Evolutionary conservation across 2,113 vertebrate species (phyloP), one percentile per base, ranked within the genome.

Genomic region (Pogona vitticeps): DNA sequence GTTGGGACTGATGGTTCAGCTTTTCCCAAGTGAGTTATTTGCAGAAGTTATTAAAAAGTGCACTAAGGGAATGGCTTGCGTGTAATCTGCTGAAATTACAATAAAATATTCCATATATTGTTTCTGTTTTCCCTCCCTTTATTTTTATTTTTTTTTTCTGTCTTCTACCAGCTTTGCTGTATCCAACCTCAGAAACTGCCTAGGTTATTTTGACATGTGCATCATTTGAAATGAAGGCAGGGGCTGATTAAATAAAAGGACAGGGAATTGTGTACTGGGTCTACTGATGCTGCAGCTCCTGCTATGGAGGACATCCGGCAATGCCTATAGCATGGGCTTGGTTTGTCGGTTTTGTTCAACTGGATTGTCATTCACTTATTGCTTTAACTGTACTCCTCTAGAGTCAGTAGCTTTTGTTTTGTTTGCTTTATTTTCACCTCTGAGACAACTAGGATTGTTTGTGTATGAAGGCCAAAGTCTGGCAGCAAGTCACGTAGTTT

Each of bases 1-100:
- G 59, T 33, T 80, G 79, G 76, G 67, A 86, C 7, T 61, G 52
- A 72, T 79, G 65, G 72, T 80, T 86, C 84, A 86, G 15, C 26
- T 71, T 33, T 70, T 42, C 15, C 33, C 67, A 72, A 71, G 2
- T 31, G 7, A 86, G 65, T 86, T n/a, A 23, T 86, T 80, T 80
- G 68, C 67, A 80, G 58, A 77, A 70, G 6, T 71, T 33, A 72
- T 26, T 58, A 31, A 58, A 77, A 56, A 31, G 7, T n/a, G 15
- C 59, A 26, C 33, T 78, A 36, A 70, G 26, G 52, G 6, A 72
- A 72, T 83, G 76, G 28, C 63, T n/a, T 13, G 17, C 58, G 42
- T 40, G 33, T 40, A 36, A 85, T 12, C 21, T 52, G 56, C 36
- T 77, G 58, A 76, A 75, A 75, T 13, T 33, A 8, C 33, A 28